phyloP scores from a whole-genome alignment of 2,113 vertebrate species.

The Cheilinus undulatus region DNA sequence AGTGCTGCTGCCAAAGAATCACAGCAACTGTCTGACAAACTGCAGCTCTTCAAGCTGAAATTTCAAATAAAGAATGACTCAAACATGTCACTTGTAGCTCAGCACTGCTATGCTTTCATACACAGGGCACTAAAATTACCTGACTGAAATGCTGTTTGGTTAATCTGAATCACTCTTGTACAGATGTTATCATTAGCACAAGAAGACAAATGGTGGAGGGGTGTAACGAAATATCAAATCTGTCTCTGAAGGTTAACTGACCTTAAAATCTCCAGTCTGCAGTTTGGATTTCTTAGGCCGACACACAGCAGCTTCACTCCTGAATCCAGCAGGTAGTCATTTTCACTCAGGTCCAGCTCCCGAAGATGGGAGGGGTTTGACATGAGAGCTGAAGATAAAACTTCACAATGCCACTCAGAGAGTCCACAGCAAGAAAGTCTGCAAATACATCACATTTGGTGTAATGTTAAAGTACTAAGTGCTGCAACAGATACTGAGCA shows the following conservation, averaged over 20 bases:
- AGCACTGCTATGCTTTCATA: background rate
- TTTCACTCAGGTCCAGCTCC: constrained; percentile 21
- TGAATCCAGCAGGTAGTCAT: constrained; percentile 25
- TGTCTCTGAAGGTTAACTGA: background rate
- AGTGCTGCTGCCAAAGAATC: constrained; percentile 13
- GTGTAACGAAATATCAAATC: background rate
- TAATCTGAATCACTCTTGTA: too few relatives aligned
- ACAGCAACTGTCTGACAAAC: constrained; percentile 34
- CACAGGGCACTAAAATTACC: too few relatives aligned
- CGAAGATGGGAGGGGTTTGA: constrained; percentile 21
- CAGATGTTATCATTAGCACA: background rate
- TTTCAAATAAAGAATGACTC: background rate
- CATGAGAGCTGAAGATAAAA: constrained; percentile 31
- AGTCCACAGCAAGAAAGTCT: constrained; percentile 19
- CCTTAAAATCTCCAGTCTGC: constrained; percentile 16
- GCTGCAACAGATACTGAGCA: background rate
- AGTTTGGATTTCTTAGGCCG: constrained; percentile 15
- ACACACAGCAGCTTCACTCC: constrained; percentile 20
- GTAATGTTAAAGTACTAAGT: background rate
- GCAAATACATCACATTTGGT: constrained; percentile 1
- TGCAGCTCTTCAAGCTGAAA: constrained; percentile 20
- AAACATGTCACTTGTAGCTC: background rate
- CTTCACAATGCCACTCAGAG: constrained; percentile 25
- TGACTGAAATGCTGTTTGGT: too few relatives aligned
- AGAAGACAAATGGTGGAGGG: background rate